Conservation (phyloP, 2,797 vertebrate genomes). For the Phrynocephalus forsythii region DNA sequence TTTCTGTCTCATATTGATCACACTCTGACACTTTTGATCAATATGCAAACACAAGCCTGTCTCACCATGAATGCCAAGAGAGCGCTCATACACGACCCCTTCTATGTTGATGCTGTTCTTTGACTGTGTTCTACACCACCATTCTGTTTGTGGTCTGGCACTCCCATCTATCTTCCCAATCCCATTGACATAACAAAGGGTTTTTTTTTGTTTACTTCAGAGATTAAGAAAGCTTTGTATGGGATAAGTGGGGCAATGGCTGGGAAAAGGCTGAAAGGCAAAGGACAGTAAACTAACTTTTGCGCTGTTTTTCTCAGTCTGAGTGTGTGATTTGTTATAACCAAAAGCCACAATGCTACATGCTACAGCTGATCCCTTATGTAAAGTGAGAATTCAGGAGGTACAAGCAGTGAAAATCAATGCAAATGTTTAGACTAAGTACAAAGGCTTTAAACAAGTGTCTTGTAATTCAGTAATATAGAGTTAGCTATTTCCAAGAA, state of each 20-base stretch:
- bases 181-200: not conserved
- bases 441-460: no score
- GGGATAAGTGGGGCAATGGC: no score
- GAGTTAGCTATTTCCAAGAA: not conserved
- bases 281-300: no score
- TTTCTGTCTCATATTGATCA: not conserved
- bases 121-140: not conserved
- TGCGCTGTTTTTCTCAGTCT: no score
- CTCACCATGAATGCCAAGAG: not conserved
- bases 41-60: conserved; percentile 13
- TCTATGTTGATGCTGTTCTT: not conserved
- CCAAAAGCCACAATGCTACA: not conserved
- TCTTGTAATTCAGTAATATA: not conserved
- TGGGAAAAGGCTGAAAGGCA: no score
- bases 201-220: no score
- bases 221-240: not conserved
- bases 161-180: not conserved
- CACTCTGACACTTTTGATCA: not conserved
- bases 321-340: not conserved
- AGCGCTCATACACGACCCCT: not conserved
- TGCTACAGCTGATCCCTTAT: not conserved
- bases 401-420: not conserved
- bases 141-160: not conserved
- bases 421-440: not conserved
- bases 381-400: not conserved